Percentiles rank a stretch among this genome's conserved stretches.
phyloP scores from a whole-genome alignment of 2,888 invertebrate genomes.

The Athalia rosae region DNA sequence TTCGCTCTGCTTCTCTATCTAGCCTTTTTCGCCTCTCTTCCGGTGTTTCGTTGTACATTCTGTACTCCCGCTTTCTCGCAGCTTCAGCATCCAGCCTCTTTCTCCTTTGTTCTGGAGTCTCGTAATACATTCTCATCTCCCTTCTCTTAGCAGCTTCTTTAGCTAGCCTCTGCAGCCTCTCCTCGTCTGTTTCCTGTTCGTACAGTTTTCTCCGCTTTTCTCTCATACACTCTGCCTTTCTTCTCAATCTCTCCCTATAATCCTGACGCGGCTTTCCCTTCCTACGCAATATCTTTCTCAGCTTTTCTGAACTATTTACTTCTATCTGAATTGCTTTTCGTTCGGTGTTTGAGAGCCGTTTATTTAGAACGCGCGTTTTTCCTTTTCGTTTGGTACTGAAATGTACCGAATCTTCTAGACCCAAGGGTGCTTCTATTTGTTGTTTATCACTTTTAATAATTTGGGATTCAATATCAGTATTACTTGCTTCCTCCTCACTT shows the following conservation, averaged over 20 bases:
- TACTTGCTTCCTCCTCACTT: constrained; percentile 47
- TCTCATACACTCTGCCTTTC: constrained; percentile 62
- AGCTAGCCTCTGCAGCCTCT: constrained; percentile 58
- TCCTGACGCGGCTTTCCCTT: constrained; percentile 51
- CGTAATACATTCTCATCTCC: constrained; percentile 65
- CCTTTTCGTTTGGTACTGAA: constrained; percentile 49
- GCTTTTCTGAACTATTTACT: constrained; percentile 42
- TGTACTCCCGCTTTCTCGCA: constrained; percentile 64
- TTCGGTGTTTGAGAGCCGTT: too few species aligned
- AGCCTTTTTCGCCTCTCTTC: constrained; percentile 64
- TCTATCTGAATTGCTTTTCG: not conserved
- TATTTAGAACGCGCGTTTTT: constrained; percentile 40
- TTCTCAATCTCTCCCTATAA: constrained; percentile 57
- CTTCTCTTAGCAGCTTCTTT: constrained; percentile 62
- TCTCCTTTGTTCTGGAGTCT: constrained; percentile 64
- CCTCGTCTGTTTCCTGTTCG: constrained; percentile 59
- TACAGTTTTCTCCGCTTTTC: constrained; percentile 62
- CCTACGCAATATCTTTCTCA: constrained; percentile 51
- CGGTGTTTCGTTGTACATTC: constrained; percentile 65
- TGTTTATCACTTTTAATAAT: constrained; percentile 49
- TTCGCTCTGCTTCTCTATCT: constrained; percentile 64
- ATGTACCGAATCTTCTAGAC: constrained; percentile 49
- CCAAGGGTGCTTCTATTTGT: constrained; percentile 50
- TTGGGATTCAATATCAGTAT: constrained; percentile 47
- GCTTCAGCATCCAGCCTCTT: constrained; percentile 65